Base-by-base conservation (phyloP, 2,888 invertebrate species). In the Xanthia togata region DNA sequence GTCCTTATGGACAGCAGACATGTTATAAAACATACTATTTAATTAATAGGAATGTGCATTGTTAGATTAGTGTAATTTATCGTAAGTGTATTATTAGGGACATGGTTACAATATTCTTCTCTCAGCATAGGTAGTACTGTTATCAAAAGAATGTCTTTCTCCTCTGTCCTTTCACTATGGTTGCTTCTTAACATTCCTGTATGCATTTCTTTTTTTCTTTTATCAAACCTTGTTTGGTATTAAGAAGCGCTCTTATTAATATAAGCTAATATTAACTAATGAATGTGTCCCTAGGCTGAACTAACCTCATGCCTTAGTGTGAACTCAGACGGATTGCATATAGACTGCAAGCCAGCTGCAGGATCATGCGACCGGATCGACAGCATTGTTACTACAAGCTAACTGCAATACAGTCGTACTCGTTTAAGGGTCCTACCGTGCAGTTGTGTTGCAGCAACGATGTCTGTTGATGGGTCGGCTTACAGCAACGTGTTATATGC, bases 61-160 rank as follows among this genome's bases (percentile, higher is more conserved):
- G 94, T 96, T 96, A 96, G 95, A 91, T 91, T 96, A 96, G 94
- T 91, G 92, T 96, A 93, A 95, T 95, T 95, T 96, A 95, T 94
- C 92, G 90, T 96, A 96, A 96, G 95, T 94, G 95, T 95, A 94
- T 93, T 88, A 90, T 92, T 96, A 96, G 95, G 94, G 94, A 94
- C 93, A 90, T 93, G 95, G 94, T 94, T 93, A 93, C 90, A 87
- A 89, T 79, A 79, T 83, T 80, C 76, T 91, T 93, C 89, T 91
- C 90, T 93, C 92, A 92, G 91, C 91, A 85, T 92, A 90, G 89
- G 88, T 92, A 90, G 89, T 90, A 90, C 90, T 91, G 89, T 91
- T 89, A 84, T 89, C 88, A 90, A 92, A 89, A 91, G 88, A 89
- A 90, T 91, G 88, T 89, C 88, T 88, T 88, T 91, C 90, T 88